Evolutionary conservation across 1,140 invertebrate genomes (phyloP).

Genomic region (Drosophila suzukii): DNA sequence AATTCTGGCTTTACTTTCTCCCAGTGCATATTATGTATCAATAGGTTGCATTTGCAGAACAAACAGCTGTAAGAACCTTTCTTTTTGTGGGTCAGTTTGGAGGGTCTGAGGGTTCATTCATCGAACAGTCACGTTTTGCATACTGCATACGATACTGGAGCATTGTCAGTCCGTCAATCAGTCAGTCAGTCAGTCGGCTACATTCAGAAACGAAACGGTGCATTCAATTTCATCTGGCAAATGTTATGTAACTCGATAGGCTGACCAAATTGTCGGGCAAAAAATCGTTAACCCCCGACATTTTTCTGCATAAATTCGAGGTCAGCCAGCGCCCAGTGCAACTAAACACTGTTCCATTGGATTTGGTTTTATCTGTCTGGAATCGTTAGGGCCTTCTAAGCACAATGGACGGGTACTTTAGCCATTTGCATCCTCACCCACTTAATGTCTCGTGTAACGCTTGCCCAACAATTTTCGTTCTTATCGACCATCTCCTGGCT

Average conservation of each 20-base stretch:
- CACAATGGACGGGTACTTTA: slow-evolving; percentile 13
- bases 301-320: slow-evolving; percentile 25
- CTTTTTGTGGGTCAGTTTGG: slow-evolving; percentile 33
- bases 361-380: slow-evolving; percentile 14
- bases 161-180: slow-evolving; percentile 59
- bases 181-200: slow-evolving; percentile 30
- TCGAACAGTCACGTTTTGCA: slow-evolving; percentile 38
- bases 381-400: slow-evolving; percentile 6
- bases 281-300: neutral
- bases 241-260: slow-evolving; percentile 73
- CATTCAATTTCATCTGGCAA: slow-evolving; percentile 73
- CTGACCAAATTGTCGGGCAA: slow-evolving; percentile 45
- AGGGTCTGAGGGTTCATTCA: slow-evolving; percentile 59
- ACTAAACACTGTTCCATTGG: slow-evolving; percentile 5
- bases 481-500: slow-evolving; percentile 32
- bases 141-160: slow-evolving; percentile 60
- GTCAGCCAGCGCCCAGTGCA: slow-evolving; percentile 33
- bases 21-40: slow-evolving; percentile 14
- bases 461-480: slow-evolving; percentile 18
- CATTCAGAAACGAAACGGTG: slow-evolving; percentile 39
- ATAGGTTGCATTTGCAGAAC: slow-evolving; percentile 18
- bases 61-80: slow-evolving; percentile 24
- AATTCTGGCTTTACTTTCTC: neutral
- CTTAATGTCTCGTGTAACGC: slow-evolving; percentile 63
- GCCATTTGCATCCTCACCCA: slow-evolving; percentile 38